Base-by-base conservation (phyloP, 92 coral and sea anemone genomes). In the Anthopleura xanthogrammica region DNA sequence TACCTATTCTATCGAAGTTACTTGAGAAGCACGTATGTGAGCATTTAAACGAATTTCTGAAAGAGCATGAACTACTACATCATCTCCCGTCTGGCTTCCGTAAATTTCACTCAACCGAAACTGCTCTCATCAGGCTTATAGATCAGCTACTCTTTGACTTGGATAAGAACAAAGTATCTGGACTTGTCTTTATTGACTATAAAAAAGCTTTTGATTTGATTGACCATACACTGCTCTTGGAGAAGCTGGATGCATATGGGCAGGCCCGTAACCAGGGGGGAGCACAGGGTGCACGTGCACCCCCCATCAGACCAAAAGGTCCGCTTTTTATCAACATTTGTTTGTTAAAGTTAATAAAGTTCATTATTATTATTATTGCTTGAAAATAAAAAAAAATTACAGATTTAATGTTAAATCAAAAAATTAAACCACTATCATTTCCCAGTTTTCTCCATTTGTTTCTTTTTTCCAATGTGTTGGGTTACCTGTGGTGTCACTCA, bases 1-100 rank as follows among this genome's bases (percentile, higher is more conserved):
- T 83, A 56, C 90, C 90, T 12, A 71, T 87, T 46, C 72, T 87
- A 41, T 87, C 90, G 41, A 87, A 87, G 57, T 36, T 87, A 20
- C 41, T 87, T 39, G 83, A 87, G 80, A 87, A 80, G 52, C 83
- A 75, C 77, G 77, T 82, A 12, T 82, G 83, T 70, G 80, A 77
- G n/a, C 57, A 70, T 60, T 48, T 88, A 39, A 56, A 76, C 42
- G 80, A 76, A 58, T 83, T 83, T 75, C 81, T 88, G 24, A 72
- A 83, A 48, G 66, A 88, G 23, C 60, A 80, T 19, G 75, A 46
- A 14, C 13, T 88, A 41, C 73, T 83, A 10, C 78, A 76, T 75
- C 46, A 65, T 12, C 80, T 86, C 75, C 86, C 81, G 78, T 78
- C 84, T 76, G 85, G 88, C 19, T 85, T 85, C 52, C 85, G 85